phyloP scores from a whole-genome alignment of 2,797 vertebrate species.

The Hydrocynus forskahlii region DNA sequence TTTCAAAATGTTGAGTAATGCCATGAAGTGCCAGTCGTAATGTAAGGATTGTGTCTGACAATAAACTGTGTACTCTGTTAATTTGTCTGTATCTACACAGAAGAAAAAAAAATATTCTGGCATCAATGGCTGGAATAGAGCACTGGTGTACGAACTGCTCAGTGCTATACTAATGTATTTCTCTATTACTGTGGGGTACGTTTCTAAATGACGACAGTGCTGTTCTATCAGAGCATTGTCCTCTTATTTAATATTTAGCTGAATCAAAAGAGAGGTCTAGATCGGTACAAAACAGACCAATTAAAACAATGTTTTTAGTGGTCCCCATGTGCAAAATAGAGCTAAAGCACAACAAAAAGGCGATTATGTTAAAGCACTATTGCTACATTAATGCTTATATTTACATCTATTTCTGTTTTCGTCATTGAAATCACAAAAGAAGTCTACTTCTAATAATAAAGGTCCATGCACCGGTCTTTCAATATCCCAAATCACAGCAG shows the following conservation, averaged over 20 bases:
- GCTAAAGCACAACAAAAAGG: not conserved
- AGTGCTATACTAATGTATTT: too few relatives aligned
- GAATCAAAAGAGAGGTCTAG: not conserved
- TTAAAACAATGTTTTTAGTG: too few relatives aligned
- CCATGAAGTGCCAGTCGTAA: too few relatives aligned
- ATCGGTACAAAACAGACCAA: too few relatives aligned
- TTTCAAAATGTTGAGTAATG: too few relatives aligned
- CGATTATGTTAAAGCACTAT: not conserved
- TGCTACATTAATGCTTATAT: not conserved
- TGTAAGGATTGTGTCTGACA: too few relatives aligned
- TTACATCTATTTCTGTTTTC: too few relatives aligned
- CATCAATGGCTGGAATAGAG: too few relatives aligned
- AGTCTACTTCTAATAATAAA: not conserved
- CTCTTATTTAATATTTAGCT: not conserved
- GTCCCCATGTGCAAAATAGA: not conserved
- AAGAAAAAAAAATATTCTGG: too few relatives aligned
- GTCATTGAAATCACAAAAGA: not conserved
- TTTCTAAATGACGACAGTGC: not conserved
- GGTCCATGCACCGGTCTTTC: not conserved
- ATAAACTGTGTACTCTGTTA: not conserved
- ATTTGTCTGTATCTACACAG: not conserved
- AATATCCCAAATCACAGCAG: not conserved
- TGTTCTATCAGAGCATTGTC: not conserved
- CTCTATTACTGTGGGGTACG: too few relatives aligned
- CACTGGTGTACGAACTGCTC: not conserved